A percentile compares a stretch with the other conserved stretches of the same genome.
Evolutionary conservation across 2,888 invertebrate species (phyloP).

Genomic region (Callosobruchus maculatus): DNA sequence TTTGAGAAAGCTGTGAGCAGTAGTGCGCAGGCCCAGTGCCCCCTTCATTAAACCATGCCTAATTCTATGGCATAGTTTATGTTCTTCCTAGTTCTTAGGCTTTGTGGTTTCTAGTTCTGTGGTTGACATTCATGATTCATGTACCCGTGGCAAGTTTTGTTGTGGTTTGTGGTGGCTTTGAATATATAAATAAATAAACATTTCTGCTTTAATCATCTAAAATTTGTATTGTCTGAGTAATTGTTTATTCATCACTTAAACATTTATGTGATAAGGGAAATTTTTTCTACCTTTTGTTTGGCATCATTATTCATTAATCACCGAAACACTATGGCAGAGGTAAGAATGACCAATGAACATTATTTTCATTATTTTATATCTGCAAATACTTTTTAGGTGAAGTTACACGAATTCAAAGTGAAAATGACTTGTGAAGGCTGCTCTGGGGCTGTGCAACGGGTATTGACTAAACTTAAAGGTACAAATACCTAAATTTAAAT

Average conservation of each 20-base stretch:
- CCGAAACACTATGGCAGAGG: not conserved
- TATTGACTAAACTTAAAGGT: conserved; percentile 78
- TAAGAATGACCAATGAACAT: not conserved
- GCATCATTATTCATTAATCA: not conserved
- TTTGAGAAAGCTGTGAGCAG: too few relatives aligned
- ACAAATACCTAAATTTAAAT: too few relatives aligned
- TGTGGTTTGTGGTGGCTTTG: too few relatives aligned
- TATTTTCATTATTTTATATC: not conserved
- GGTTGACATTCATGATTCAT: too few relatives aligned
- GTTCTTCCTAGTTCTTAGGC: too few relatives aligned
- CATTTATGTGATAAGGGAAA: not conserved
- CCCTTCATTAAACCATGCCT: too few relatives aligned
- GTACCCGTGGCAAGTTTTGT: too few relatives aligned
- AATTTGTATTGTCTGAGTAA: not conserved
- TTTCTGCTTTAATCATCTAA: not conserved
- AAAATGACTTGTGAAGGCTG: conserved; percentile 96
- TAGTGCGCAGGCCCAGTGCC: too few relatives aligned
- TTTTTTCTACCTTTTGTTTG: not conserved
- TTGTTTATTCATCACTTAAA: not conserved
- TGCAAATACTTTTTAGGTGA: conserved; percentile 4
- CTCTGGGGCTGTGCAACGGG: conserved; percentile 81
- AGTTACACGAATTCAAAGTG: conserved; percentile 75
- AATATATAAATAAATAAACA: not conserved
- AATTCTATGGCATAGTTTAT: too few relatives aligned
- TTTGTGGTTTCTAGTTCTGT: too few relatives aligned